Percentiles rank a stretch among this genome's conserved stretches.
These are phyloP conservation scores for Anguilla marmorata DNA, from an alignment of 2,797 vertebrate species.

Conservation along the genomic window DNA sequence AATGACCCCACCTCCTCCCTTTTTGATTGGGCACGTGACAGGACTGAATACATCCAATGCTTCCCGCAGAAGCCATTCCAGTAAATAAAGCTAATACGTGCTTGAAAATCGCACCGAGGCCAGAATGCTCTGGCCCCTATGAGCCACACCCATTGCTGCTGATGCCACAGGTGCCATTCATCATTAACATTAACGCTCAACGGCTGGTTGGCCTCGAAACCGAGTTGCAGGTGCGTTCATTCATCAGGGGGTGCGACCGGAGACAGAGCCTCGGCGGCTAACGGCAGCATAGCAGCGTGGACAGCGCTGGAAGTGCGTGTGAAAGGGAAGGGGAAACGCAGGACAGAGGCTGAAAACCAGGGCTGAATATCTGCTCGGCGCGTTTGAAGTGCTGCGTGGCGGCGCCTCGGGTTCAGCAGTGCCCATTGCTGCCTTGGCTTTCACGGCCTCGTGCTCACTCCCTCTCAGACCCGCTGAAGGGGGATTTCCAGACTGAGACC, in stretches of 20 bases:
- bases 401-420: not conserved
- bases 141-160: not conserved
- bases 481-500: conserved; percentile 30
- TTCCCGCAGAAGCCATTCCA: too few relatives aligned
- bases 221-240: not conserved
- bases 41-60: too few relatives aligned
- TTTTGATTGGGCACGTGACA: too few relatives aligned
- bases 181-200: not conserved
- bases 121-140: not conserved
- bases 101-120: not conserved
- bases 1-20: too few relatives aligned
- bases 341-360: not conserved
- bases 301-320: not conserved
- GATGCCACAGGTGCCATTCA: not conserved
- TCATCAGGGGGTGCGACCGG: not conserved
- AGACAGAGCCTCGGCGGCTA: not conserved
- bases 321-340: not conserved
- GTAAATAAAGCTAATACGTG: too few relatives aligned
- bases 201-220: not conserved
- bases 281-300: not conserved
- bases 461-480: not conserved
- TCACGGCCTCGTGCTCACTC: not conserved
- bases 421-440: not conserved
- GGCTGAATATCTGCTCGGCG: not conserved
- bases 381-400: not conserved